A percentile compares a stretch with the other conserved stretches of the same genome.
Conservation (phyloP, 1,140 invertebrate genomes). For the Goniozus legneri region DNA sequence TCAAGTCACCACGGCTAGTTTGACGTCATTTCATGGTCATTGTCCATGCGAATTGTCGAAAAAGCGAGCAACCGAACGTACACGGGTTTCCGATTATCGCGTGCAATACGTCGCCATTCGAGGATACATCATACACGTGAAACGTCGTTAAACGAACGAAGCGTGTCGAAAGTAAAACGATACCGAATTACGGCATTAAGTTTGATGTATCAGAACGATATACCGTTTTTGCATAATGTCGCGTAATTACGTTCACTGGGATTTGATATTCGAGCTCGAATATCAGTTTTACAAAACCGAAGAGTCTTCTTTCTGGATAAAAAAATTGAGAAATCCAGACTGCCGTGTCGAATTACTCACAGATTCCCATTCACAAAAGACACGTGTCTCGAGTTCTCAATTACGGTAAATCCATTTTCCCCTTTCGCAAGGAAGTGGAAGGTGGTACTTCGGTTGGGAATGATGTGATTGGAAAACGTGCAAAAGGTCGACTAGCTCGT, state of each 20-base stretch:
- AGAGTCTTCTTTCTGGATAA: too few relatives aligned
- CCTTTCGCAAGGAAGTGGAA: constrained; percentile 7
- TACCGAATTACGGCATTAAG: constrained; percentile 5
- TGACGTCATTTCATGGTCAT: constrained; percentile 53
- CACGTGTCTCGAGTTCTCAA: neutral
- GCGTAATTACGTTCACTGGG: too few relatives aligned
- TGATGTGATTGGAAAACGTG: constrained; percentile 49
- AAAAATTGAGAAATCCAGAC: too few relatives aligned
- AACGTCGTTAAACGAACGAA: neutral
- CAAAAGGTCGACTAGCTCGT: constrained; percentile 37
- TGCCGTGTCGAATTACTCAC: too few relatives aligned
- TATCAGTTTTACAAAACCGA: too few relatives aligned
- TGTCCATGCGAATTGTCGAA: constrained; percentile 44
- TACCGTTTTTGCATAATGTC: too few relatives aligned
- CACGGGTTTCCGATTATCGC: constrained; percentile 19
- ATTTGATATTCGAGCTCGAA: neutral
- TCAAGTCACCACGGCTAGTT: constrained; percentile 52
- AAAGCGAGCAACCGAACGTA: constrained; percentile 5
- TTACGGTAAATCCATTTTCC: constrained; percentile 8
- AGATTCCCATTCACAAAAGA: too few relatives aligned
- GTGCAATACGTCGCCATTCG: too few relatives aligned
- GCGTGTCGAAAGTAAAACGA: neutral
- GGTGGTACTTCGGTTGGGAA: constrained; percentile 26
- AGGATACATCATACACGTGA: too few relatives aligned
- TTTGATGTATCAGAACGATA: constrained; percentile 23